These are phyloP conservation scores for Rhabdornis inornatus DNA, from an alignment of 2,113 vertebrate species.

Conservation along the genomic window DNA sequence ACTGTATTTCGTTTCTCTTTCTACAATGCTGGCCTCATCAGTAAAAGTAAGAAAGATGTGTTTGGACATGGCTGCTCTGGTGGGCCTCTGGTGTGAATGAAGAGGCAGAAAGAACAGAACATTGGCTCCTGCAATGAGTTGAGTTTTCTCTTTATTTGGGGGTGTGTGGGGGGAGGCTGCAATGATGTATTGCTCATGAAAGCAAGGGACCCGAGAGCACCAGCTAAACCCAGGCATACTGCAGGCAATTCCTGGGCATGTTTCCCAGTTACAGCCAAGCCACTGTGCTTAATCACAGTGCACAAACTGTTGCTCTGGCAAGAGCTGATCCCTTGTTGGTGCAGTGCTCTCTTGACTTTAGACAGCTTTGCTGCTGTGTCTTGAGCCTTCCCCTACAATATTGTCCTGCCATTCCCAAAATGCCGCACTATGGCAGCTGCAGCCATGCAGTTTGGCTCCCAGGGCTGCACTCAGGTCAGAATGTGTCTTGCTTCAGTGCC, in stretches of 20 bases:
- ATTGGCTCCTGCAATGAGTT: background rate
- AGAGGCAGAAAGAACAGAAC: background rate
- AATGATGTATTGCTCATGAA: background rate
- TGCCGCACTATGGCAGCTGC: fast-evolving
- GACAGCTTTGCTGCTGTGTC: background rate
- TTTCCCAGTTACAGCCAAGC: background rate
- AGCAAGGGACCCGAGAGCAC: background rate
- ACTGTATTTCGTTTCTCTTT: background rate
- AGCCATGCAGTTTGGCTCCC: background rate
- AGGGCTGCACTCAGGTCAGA: background rate
- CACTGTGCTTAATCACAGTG: background rate
- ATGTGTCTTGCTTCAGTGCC: background rate
- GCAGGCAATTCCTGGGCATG: background rate
- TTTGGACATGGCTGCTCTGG: background rate
- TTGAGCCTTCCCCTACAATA: background rate
- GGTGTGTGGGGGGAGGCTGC: background rate
- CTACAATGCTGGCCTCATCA: background rate
- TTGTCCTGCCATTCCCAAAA: background rate
- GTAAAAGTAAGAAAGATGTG: background rate
- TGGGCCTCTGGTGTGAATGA: background rate
- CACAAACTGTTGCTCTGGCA: background rate
- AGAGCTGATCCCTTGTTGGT: background rate
- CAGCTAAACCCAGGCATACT: background rate
- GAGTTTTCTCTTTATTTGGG: background rate
- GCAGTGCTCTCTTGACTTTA: background rate